These are phyloP conservation scores for Mormyrops attenuatus DNA, from an alignment of 2,797 vertebrate genomes.

Conservation along the genomic window DNA sequence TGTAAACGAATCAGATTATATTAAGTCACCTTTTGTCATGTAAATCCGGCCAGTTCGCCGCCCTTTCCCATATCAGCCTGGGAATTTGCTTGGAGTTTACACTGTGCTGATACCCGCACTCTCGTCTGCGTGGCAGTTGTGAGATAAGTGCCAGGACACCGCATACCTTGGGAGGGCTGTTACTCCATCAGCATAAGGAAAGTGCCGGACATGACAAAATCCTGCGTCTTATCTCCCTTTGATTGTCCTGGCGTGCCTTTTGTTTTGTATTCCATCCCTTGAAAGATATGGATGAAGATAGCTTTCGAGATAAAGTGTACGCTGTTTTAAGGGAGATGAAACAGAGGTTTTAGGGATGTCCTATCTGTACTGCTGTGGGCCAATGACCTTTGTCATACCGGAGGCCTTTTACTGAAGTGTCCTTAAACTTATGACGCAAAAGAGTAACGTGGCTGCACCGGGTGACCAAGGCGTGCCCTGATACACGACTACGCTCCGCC, in stretches of 20 bases:
- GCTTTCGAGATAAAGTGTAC: background rate
- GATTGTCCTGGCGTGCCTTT: background rate
- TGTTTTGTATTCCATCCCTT: background rate
- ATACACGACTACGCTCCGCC: background rate
- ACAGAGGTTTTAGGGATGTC: background rate
- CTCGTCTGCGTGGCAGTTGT: background rate
- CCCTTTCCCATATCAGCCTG: background rate
- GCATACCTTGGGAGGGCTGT: background rate
- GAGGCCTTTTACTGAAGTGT: background rate
- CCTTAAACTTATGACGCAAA: background rate
- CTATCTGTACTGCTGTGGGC: background rate
- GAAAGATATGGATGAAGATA: background rate
- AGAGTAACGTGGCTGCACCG: background rate
- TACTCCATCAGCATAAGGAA: background rate
- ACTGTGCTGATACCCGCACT: background rate
- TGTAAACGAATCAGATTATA: background rate
- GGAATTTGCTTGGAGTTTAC: background rate
- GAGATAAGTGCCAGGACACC: background rate
- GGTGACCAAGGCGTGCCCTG: background rate
- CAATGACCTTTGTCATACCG: background rate
- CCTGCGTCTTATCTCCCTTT: background rate
- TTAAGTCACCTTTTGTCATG: background rate
- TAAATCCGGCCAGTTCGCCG: background rate
- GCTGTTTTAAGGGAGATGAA: constrained; percentile 26
- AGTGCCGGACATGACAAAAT: background rate